phyloP scores from a whole-genome alignment of 2,113 vertebrate genomes.

The Sapayoa aenigma region DNA sequence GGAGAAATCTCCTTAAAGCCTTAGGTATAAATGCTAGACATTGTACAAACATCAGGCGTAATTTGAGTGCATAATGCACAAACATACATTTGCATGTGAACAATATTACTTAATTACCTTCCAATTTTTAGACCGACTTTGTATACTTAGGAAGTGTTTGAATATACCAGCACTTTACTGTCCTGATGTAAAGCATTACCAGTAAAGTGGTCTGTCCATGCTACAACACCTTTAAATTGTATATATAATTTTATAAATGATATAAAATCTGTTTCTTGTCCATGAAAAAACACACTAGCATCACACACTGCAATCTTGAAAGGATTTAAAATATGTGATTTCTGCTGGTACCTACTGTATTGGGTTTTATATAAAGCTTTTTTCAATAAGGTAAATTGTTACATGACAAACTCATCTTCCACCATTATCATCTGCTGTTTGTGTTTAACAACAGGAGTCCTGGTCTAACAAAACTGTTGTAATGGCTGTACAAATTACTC shows the following conservation, averaged over 20 bases:
- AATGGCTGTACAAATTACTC: constrained; percentile 90
- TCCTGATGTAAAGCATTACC: constrained; percentile 66
- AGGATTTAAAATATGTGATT: constrained; percentile 85
- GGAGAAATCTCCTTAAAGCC: constrained; percentile 59
- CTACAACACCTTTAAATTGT: constrained; percentile 78
- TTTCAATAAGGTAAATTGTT: constrained; percentile 91
- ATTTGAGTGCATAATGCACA: constrained; percentile 57
- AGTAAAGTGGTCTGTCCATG: constrained; percentile 70
- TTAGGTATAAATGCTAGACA: constrained; percentile 53
- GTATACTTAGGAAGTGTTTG: constrained; percentile 68
- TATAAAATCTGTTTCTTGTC: constrained; percentile 79
- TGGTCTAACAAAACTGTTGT: constrained; percentile 87
- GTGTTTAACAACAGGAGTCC: constrained; percentile 90
- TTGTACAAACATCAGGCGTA: constrained; percentile 43
- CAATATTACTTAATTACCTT: constrained; percentile 77
- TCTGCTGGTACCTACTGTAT: constrained; percentile 80
- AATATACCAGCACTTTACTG: constrained; percentile 68
- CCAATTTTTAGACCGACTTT: constrained; percentile 71
- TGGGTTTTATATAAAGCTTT: constrained; percentile 83
- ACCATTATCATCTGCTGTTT: constrained; percentile 90
- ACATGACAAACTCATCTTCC: constrained; percentile 90
- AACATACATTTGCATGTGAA: constrained; percentile 69
- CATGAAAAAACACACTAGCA: constrained; percentile 42
- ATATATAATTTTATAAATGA: constrained; percentile 85
- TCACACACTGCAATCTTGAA: constrained; percentile 78